Conservation (phyloP, 2,797 vertebrate genomes). For the Labeo calbasu region DNA sequence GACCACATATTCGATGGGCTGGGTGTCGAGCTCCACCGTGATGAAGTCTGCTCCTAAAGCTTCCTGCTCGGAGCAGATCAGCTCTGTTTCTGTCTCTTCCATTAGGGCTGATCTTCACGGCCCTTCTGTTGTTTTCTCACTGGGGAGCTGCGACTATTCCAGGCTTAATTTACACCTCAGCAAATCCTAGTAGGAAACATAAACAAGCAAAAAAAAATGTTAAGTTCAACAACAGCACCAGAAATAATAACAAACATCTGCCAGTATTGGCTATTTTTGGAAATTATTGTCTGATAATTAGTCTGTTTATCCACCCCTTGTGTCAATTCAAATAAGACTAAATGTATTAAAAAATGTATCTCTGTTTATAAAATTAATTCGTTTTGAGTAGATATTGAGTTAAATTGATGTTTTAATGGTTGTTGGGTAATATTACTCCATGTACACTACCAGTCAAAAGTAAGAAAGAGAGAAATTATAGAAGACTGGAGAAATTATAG, state of each 20-base stretch:
- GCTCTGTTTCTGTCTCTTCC: slow-evolving; percentile 77
- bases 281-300: not conserved
- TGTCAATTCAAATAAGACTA: not conserved
- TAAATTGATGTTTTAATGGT: not conserved
- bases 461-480: too few species aligned
- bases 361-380: not conserved
- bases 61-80: slow-evolving; percentile 74
- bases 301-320: not conserved
- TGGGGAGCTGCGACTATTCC: slow-evolving; percentile 23
- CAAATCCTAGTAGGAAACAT: slow-evolving; percentile 43
- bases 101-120: slow-evolving; percentile 55
- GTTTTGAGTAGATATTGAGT: not conserved
- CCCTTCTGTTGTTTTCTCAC: slow-evolving; percentile 22
- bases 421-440: not conserved
- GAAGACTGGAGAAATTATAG: too few species aligned
- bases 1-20: slow-evolving; percentile 82
- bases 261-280: not conserved
- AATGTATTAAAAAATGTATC: not conserved
- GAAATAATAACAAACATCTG: not conserved
- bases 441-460: too few species aligned
- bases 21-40: slow-evolving; percentile 81
- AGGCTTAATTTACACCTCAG: slow-evolving; percentile 36
- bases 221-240: not conserved
- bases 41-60: slow-evolving; percentile 79
- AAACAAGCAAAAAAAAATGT: not conserved